Conservation (phyloP, 2,888 invertebrate genomes). For the Tupiocoris notatus region DNA sequence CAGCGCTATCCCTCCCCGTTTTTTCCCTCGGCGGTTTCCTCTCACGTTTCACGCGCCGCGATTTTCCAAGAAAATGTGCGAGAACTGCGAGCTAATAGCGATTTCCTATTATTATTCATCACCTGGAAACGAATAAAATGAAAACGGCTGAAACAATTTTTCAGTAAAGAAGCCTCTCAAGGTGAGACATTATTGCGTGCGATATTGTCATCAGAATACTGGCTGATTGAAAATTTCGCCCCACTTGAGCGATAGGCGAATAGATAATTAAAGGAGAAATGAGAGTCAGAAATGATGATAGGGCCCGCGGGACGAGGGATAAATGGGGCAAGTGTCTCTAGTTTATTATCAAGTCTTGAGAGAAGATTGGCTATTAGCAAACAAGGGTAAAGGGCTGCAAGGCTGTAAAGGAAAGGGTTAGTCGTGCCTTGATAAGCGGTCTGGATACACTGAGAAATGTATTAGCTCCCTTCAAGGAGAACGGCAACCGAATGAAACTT, state of each 20-base stretch:
- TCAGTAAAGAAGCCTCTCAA: too few relatives aligned
- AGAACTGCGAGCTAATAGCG: too few relatives aligned
- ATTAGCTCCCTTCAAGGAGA: slow-evolving; percentile 5
- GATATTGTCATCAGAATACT: too few relatives aligned
- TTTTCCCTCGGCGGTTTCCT: too few relatives aligned
- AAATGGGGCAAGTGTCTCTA: slow-evolving; percentile 1
- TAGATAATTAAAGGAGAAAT: background rate
- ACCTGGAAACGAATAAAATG: too few relatives aligned
- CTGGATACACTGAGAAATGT: slow-evolving; percentile 20
- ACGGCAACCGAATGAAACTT: background rate
- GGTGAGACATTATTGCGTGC: too few relatives aligned
- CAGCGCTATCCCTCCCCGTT: too few relatives aligned
- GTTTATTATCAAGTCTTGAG: slow-evolving; percentile 24
- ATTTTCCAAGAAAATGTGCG: too few relatives aligned
- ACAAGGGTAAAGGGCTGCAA: slow-evolving; percentile 7
- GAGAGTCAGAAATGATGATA: background rate
- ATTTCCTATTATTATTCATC: too few relatives aligned
- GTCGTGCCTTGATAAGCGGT: slow-evolving; percentile 17
- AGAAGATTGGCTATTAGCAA: slow-evolving; percentile 39
- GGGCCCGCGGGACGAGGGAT: background rate
- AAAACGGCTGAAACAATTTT: too few relatives aligned
- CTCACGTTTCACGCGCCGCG: too few relatives aligned
- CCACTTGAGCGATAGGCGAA: background rate
- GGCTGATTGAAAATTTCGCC: background rate
- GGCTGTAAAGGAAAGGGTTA: background rate